Evolutionary conservation across 2,797 vertebrate genomes (phyloP).

Genomic region (Crenuchus spilurus): DNA sequence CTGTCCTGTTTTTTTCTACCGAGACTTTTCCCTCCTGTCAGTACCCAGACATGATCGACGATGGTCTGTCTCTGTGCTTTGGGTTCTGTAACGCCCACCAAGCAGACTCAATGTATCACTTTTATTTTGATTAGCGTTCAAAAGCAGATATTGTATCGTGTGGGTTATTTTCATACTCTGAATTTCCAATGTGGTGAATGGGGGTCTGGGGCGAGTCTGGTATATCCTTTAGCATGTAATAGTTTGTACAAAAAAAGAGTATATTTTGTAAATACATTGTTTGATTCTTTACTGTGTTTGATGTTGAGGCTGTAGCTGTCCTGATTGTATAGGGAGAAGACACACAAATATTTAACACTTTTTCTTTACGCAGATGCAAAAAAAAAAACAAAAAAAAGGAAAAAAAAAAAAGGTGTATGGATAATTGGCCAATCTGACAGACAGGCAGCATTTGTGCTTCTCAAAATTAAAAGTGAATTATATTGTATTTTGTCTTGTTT

Average conservation of each 20-base stretch:
- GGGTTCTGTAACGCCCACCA: conserved; percentile 31
- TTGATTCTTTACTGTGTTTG: conserved; percentile 79
- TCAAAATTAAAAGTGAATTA: conserved; percentile 75
- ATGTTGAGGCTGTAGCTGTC: conserved; percentile 78
- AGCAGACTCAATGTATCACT: conserved; percentile 43
- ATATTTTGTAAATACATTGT: conserved; percentile 91
- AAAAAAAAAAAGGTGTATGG: conserved; percentile 82
- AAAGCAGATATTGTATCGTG: conserved; percentile 52
- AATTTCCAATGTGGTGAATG: conserved; percentile 55
- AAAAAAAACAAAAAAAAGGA: conserved; percentile 81
- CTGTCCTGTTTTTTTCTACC: conserved; percentile 22
- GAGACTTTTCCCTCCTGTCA: conserved; percentile 1
- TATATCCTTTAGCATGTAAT: conserved; percentile 83
- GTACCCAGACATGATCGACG: conserved; percentile 36
- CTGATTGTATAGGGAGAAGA: conserved; percentile 80
- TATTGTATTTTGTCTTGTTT: conserved; percentile 61
- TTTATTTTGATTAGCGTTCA: conserved; percentile 47
- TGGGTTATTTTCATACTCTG: conserved; percentile 59
- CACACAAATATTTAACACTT: conserved; percentile 67
- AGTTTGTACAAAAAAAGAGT: conserved; percentile 83
- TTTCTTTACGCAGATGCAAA: conserved; percentile 83
- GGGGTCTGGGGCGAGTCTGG: conserved; percentile 77
- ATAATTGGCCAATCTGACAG: conserved; percentile 80
- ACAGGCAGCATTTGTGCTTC: conserved; percentile 84
- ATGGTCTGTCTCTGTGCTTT: conserved; percentile 26